These are phyloP conservation scores for Pseudolaguvia tuberculata DNA, from an alignment of 2,113 vertebrate species.

Conservation along the genomic window DNA sequence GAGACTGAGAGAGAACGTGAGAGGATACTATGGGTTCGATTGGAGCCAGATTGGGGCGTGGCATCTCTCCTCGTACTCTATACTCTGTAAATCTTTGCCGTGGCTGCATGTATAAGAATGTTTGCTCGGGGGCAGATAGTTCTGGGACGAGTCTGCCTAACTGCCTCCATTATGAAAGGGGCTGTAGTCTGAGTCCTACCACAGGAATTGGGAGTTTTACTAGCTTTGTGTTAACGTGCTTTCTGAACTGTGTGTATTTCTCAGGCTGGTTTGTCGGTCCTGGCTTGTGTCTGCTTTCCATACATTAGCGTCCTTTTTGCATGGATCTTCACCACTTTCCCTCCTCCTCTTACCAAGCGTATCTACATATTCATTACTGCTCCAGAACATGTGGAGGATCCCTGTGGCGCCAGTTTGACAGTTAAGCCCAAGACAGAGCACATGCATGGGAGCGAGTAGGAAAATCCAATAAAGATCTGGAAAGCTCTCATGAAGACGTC, in stretches of 20 bases:
- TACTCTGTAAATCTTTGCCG: slow-evolving; percentile 48
- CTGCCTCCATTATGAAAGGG: slow-evolving; percentile 55
- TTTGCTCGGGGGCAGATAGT: slow-evolving; percentile 53
- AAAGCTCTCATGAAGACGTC: slow-evolving; percentile 10
- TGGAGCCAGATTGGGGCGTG: slow-evolving; percentile 31
- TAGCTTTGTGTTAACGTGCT: slow-evolving; percentile 55
- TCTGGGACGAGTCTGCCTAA: slow-evolving; percentile 46
- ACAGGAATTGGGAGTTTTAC: slow-evolving; percentile 57
- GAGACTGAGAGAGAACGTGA: background rate
- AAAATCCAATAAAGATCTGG: slow-evolving; percentile 39
- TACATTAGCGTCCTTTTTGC: slow-evolving; percentile 21
- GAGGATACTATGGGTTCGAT: background rate
- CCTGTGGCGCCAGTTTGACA: slow-evolving; percentile 50
- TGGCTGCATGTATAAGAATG: slow-evolving; percentile 49
- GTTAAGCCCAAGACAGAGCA: slow-evolving; percentile 37
- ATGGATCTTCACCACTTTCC: background rate
- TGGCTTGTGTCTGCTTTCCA: slow-evolving; percentile 25
- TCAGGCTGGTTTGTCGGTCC: too few species aligned
- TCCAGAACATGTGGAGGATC: slow-evolving; percentile 34
- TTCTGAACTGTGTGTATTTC: slow-evolving; percentile 23
- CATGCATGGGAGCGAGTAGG: slow-evolving; percentile 6
- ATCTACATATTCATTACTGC: slow-evolving; percentile 51
- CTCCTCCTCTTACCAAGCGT: slow-evolving; percentile 22
- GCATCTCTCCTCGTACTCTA: slow-evolving; percentile 29
- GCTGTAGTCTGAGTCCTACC: slow-evolving; percentile 49